Evolutionary conservation across 2,888 invertebrate species (phyloP), one percentile per base, ranked within the genome.

Genomic region (Autographa gamma): DNA sequence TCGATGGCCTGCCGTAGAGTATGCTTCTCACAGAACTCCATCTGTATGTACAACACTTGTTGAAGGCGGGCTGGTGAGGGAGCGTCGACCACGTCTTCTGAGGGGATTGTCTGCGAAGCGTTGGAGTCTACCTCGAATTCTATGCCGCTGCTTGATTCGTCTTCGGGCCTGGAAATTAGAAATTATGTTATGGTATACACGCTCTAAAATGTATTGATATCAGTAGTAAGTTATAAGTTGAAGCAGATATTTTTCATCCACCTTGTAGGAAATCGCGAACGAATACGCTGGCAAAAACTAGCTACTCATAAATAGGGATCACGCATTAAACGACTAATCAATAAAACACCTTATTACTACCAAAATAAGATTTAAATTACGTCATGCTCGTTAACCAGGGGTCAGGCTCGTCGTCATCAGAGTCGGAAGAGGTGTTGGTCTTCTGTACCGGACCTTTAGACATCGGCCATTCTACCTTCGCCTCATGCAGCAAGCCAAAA

Each of bases 1-100:
- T 99, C 99, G 74, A 99, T 99, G 3, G 98, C 98, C 75, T 97
- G 98, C 91, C 97, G 96, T 52, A 95, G 74, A 0, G 99, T 99
- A 84, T 98, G 98, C 88, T 99, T 99, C 89, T 99, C 99, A 91
- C 99, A 99, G 92, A 99, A 99, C 93, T 99, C 99, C 99, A 99
- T 99, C 96, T 99, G 98, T 62, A 96, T 96, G 88, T 98, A 99
- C 95, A 99, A 97, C 69, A 97, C 97, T 87, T 97, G 97, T 52
- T 90, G 90, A 0, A 91, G 68, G 0, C 85, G 86, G 0, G 81
- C 87, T 0, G 89, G 88, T 16, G 86, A 73, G 0, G 90, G 87
- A 0, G 88, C 76, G 63, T 92, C 88, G 54, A 92, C 78, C 25
- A 89, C 77, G 19, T 89, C 90, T 19, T 93, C 93, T 0, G 93